A percentile compares a stretch with the other conserved stretches of the same genome.
phyloP scores from a whole-genome alignment of 2,797 vertebrate genomes.

The Hypotaenidia okinawae region DNA sequence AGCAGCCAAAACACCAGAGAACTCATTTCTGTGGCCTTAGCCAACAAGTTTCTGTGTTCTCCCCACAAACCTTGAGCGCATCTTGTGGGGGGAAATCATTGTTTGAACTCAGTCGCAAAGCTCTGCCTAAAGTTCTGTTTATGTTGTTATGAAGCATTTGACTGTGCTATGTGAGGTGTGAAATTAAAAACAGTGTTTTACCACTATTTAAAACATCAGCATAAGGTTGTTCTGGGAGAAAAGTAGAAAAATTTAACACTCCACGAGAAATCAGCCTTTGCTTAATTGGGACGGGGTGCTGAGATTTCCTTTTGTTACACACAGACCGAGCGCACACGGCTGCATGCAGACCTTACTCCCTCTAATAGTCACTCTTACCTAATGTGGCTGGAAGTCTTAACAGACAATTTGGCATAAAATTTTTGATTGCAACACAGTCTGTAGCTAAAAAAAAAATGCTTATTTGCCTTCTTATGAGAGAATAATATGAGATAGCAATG shows the following conservation, averaged over 20 bases:
- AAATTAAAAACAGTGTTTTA: conserved; percentile 73
- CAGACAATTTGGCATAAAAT: conserved; percentile 5
- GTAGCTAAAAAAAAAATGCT: neutral
- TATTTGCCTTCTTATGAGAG: neutral
- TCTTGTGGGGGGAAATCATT: conserved; percentile 3
- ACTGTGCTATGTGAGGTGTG: conserved; percentile 74
- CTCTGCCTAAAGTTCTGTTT: conserved; percentile 74
- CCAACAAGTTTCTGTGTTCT: conserved; percentile 70
- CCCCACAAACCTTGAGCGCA: conserved; percentile 30
- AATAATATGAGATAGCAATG: neutral
- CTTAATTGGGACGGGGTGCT: conserved; percentile 27
- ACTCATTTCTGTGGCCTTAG: conserved; percentile 85
- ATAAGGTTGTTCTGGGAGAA: conserved; percentile 48
- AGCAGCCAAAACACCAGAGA: conserved; percentile 67
- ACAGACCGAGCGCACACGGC: neutral
- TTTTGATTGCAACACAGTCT: conserved; percentile 12
- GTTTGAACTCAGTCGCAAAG: conserved; percentile 57
- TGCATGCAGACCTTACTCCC: conserved; percentile 37
- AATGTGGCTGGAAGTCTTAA: conserved; percentile 59
- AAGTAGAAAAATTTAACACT: conserved; percentile 53
- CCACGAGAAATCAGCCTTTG: conserved; percentile 46
- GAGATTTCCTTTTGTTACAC: conserved; percentile 61
- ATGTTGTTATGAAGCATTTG: conserved; percentile 70
- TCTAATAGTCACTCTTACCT: conserved; percentile 30
- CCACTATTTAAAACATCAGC: conserved; percentile 44